phyloP scores from a whole-genome alignment of 2,113 vertebrate species.

The Dipodomys ordii region DNA sequence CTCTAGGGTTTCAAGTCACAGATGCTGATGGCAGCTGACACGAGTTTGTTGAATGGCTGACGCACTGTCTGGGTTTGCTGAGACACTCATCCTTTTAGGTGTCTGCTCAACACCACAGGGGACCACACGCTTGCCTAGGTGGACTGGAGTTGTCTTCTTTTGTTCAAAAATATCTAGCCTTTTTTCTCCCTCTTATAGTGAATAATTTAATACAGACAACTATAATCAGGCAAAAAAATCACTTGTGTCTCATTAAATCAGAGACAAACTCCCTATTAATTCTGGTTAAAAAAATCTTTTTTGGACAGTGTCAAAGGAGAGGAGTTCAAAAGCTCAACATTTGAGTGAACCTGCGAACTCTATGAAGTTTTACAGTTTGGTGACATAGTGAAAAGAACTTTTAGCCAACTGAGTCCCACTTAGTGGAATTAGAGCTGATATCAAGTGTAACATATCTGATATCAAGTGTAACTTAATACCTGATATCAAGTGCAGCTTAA shows the following conservation, averaged over 20 bases:
- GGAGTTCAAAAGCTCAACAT: background rate
- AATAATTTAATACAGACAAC: slow-evolving; percentile 70
- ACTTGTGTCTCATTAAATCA: slow-evolving; percentile 49
- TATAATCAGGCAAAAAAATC: background rate
- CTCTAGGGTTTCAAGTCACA: background rate
- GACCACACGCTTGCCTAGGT: background rate
- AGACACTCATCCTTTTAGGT: slow-evolving; percentile 45
- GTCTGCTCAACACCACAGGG: slow-evolving; percentile 45
- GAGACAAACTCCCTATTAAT: slow-evolving; percentile 10
- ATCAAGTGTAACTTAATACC: no score
- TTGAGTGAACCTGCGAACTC: background rate
- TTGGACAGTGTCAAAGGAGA: background rate
- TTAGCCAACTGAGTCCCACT: background rate
- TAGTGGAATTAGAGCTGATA: background rate
- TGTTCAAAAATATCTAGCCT: slow-evolving; percentile 38
- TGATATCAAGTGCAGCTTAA: no score
- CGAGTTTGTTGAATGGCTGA: background rate
- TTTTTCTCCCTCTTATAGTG: slow-evolving; percentile 43
- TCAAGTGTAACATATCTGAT: background rate
- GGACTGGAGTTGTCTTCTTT: background rate
- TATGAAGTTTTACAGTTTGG: background rate
- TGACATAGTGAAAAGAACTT: background rate
- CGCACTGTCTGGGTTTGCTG: background rate
- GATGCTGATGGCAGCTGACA: background rate
- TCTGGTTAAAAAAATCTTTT: background rate